Percentiles rank a stretch among this genome's conserved stretches.
Evolutionary conservation across 1,140 invertebrate genomes (phyloP).

Genomic region (Tyrophagus putrescentiae): DNA sequence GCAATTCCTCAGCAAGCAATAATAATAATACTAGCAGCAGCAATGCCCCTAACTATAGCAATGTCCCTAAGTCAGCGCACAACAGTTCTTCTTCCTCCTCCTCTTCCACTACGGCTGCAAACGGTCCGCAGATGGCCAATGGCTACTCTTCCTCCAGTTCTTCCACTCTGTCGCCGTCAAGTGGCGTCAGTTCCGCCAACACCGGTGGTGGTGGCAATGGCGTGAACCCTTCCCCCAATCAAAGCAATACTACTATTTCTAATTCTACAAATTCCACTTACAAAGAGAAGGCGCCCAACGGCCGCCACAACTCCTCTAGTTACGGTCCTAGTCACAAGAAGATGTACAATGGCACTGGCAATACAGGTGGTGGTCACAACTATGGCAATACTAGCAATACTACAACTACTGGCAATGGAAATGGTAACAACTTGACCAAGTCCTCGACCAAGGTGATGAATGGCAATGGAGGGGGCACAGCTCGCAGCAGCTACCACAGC

Average conservation of each 20-base stretch:
- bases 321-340: background rate
- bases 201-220: background rate
- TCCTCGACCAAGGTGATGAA: background rate
- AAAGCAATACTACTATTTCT: background rate
- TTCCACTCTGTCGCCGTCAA: too few species aligned
- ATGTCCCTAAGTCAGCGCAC: too few species aligned
- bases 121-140: background rate
- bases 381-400: background rate
- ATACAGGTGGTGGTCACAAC: background rate
- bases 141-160: background rate
- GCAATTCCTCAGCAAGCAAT: too few species aligned
- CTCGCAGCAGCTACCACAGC: background rate
- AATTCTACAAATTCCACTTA: too few species aligned
- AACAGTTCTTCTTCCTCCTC: too few species aligned
- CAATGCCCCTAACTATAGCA: too few species aligned
- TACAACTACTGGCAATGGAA: too few species aligned
- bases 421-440: background rate
- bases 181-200: background rate
- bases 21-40: too few species aligned
- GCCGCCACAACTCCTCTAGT: background rate
- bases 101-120: too few species aligned
- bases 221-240: background rate
- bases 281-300: background rate
- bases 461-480: background rate
- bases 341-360: conserved; percentile 3